Base-by-base conservation (phyloP, 2,797 vertebrate genomes). In the Ispidina picta region DNA sequence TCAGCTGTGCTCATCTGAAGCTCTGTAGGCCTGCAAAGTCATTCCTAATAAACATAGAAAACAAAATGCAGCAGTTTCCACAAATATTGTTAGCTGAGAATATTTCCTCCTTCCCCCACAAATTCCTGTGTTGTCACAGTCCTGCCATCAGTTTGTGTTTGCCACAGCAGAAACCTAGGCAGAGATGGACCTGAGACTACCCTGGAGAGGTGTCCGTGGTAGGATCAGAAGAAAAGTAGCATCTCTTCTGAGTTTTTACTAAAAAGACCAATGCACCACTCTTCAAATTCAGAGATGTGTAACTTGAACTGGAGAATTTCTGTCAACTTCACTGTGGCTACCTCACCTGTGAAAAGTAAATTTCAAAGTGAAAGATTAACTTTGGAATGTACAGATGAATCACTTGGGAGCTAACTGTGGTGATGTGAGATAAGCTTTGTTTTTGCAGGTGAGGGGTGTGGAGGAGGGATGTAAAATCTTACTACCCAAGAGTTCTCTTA, bases 201-300 rank as follows among this genome's bases (percentile, higher is more conserved):
- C 23, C 43, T 6, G 5, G 56, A 72, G 15, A 68, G 6, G 3
- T 12, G 5, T 33, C 28, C 6, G 1, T 20, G 2, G 17, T 23
- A 55, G 31, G 21, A 69, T 11, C 5, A 76, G 49, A 48, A 46
- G 25, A 88, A 12, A 4, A 59, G 49, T 4, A 56, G 13, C 20
- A 39, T 51, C 16, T 84, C 31, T 68, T 68, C 49, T 28, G 64
- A 39, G 8, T 55, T 86, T 77, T 62, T 23, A 87, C 48, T 70
- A 19, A 29, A 54, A 79, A 77, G 23, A 3, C 28, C 25, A 31
- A 7, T 48, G 16, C 29, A 31, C 12, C 0, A 0, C 51, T 74
- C 41, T 77, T 43, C 43, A 39, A 69, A 28, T 69, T 39, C 17
- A 15, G 65, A 44, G 22, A 8, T 16, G 33, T 23, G 26, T 51